Evolutionary conservation across 2,113 vertebrate genomes (phyloP), one percentile per base, ranked within the genome.

Genomic region (Tychaedon coryphoeus): DNA sequence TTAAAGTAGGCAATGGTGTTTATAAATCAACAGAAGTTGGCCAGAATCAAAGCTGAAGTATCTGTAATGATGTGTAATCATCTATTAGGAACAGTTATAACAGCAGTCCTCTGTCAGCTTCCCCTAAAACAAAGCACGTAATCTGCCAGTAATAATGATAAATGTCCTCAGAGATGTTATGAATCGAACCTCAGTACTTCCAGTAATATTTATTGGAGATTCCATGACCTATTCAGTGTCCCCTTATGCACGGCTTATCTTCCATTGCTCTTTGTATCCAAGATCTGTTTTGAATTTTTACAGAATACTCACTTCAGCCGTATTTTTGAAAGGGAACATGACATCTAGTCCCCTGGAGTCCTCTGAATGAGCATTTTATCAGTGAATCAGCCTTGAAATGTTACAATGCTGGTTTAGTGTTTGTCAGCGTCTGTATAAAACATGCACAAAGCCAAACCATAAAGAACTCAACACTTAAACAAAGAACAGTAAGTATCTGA

Each of bases 11-110:
- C 81, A 93, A 14, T 74, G 38, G 61, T 94, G 91, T 94, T 92
- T 96, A 89, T 92, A 96, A 95, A 96, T 96, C 92, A 96, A 77
- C 89, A 94, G 86, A 95, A 95, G 88, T 73, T 97, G 82, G 80
- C 96, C 89, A 91, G 83, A 93, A 95, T 93, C 93, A 95, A 95
- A 82, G n/a, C 83, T 91, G 91, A 95, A 96, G 73, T 93, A 54
- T 93, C 82, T 19, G 26, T 83, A 93, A 93, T 94, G 95, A 93
- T 60, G 40, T 86, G 74, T 95, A 80, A 97, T 94, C 73, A 76
- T 78, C 90, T 95, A 76, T 93, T 96, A 95, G 89, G 79, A 96
- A 64, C 75, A 78, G 74, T 93, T 96, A 87, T 56, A 97, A 87
- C 76, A 75, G 87, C 67, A 76, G 53, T 77, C 67, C 95, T 95